phyloP scores from a whole-genome alignment of 2,888 invertebrate species.

The Polymixis lichenea region DNA sequence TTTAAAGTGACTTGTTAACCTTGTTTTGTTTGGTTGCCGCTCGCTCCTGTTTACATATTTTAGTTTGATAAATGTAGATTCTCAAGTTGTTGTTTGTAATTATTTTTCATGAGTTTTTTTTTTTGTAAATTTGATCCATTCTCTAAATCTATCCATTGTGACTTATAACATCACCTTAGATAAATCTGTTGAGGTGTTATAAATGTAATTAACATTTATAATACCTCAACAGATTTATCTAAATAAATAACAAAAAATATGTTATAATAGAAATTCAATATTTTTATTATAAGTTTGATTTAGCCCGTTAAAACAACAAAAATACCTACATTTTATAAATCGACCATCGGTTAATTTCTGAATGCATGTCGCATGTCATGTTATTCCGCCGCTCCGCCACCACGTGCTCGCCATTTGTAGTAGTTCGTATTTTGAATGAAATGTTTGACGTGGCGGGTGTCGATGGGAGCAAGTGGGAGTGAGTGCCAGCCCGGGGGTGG shows the following conservation, averaged over 20 bases:
- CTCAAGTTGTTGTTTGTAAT: not conserved
- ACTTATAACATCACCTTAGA: too few species aligned
- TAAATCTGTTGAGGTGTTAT: too few species aligned
- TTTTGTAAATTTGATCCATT: too few species aligned
- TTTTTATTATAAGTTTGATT: not conserved
- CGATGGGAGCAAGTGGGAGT: not conserved
- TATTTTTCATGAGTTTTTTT: too few species aligned
- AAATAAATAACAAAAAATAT: too few species aligned
- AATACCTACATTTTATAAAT: not conserved
- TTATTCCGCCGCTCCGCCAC: constrained; percentile 20
- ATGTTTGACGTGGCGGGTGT: constrained; percentile 23
- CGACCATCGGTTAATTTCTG: not conserved
- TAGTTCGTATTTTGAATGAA: constrained; percentile 50
- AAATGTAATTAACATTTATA: too few species aligned
- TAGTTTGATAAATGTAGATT: not conserved
- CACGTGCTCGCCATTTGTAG: constrained; percentile 19
- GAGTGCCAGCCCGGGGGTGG: constrained; percentile 3
- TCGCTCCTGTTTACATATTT: not conserved
- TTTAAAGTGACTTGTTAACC: constrained; percentile 28
- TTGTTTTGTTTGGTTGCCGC: constrained; percentile 15
- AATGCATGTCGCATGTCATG: not conserved
- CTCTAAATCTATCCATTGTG: too few species aligned
- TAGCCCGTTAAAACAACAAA: not conserved
- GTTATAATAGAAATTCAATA: not conserved
- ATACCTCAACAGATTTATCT: too few species aligned